Base-by-base conservation (phyloP, 2,888 invertebrate species). In the Ischnus inquisitorius region DNA sequence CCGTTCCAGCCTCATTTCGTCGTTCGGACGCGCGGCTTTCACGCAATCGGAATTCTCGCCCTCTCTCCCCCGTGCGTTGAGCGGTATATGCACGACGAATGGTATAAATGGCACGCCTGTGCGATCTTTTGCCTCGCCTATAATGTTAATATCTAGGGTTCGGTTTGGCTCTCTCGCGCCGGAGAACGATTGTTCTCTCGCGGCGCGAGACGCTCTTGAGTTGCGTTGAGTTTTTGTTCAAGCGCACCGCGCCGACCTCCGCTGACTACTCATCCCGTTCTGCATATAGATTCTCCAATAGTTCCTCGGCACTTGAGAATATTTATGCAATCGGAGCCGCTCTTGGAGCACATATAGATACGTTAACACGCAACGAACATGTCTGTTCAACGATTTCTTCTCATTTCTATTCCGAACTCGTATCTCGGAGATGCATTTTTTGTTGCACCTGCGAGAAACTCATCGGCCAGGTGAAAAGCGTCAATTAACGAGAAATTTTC, bases 11-110 rank as follows among this genome's bases (percentile, higher is more conserved):
- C 68, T 41, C 79, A 39, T 54, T 64, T 74, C 54, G 67, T 67
- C 75, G 69, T 68, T 43, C 65, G 82, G 54, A 79, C 83, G 86
- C 87, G 87, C 60, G 60, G n/a, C 89, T 90, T 89, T 89, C 89
- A 87, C 88, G 88, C 90, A 90, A 92, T 92, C 90, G 89, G 90
- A 89, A 89, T 89, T 90, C 83, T 85, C 34, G 4, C 6, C 34
- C 8, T 34, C 8, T 34, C 34, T 34, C 34, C 5, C 87, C 87
- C 90, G 88, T 88, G 88, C 87, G 86, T 86, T 12, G 34, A 39
- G 39, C n/a, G 12, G 34, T 19, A 34, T 34, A 34, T 34, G 16
- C 34, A 8, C 39, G 34, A 6, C 60, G 12, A 25, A 16, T 4
- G n/a, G 25, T 19, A 16, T 39, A 48, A 74, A 72, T 71, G 80